Percentiles rank a stretch among this genome's conserved stretches.
phyloP scores from a whole-genome alignment of 1,140 invertebrate genomes.

The Drosophila mayri region DNA sequence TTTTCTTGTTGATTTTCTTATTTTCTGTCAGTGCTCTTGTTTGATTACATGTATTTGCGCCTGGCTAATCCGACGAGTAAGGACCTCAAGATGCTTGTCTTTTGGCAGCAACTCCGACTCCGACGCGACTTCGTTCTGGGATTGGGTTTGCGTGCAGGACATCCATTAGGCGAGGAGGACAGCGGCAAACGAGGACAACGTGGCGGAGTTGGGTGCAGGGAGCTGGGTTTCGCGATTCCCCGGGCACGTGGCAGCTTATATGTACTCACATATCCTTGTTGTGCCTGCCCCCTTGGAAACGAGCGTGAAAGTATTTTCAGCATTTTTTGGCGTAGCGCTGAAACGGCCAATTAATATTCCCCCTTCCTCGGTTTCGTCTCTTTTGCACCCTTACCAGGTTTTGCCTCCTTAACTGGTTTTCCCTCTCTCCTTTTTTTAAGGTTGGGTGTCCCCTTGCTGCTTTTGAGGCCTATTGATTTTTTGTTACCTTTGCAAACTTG shows the following conservation, averaged over 20 bases:
- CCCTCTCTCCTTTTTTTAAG: background rate
- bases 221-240: background rate
- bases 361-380: conserved; percentile 1
- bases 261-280: conserved; percentile 49
- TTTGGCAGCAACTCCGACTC: conserved; percentile 29
- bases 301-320: conserved; percentile 80
- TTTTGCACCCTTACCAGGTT: background rate
- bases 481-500: conserved; percentile 61
- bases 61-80: conserved; percentile 57
- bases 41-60: conserved; percentile 43
- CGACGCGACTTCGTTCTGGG: conserved; percentile 11
- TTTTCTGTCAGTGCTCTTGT: conserved; percentile 30
- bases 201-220: background rate
- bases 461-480: conserved; percentile 71
- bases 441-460: background rate
- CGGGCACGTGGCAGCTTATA: conserved; percentile 63
- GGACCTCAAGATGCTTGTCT: conserved; percentile 78
- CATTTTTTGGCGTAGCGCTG: conserved; percentile 66
- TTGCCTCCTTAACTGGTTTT: background rate
- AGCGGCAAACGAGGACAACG: conserved; percentile 45
- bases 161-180: conserved; percentile 61
- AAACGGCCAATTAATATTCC: conserved; percentile 76
- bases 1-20: background rate
- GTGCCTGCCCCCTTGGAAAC: conserved; percentile 62
- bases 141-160: conserved; percentile 56